Evolutionary conservation across 1,140 invertebrate species (phyloP).

Genomic region (Drosophila cardini): DNA sequence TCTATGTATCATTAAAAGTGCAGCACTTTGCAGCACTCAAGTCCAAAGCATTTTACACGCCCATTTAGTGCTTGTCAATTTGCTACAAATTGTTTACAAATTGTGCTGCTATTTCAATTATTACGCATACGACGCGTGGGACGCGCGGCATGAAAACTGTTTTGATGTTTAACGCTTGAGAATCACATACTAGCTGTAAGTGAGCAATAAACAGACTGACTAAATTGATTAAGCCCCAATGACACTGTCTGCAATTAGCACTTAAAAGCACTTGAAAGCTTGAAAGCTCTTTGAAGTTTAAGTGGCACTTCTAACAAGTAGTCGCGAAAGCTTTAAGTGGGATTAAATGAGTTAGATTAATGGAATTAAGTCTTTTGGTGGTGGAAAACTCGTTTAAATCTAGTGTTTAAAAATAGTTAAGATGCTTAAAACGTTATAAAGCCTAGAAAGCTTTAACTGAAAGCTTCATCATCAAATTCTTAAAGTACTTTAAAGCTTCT

Average conservation of each 20-base stretch:
- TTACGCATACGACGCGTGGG: conserved; percentile 47
- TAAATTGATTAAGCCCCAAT: conserved; percentile 32
- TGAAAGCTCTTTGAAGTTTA: not conserved
- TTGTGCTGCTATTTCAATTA: conserved; percentile 48
- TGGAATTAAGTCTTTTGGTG: not conserved
- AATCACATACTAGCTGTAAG: conserved; percentile 11
- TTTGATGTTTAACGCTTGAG: conserved; percentile 1
- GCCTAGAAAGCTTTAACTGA: too few relatives aligned
- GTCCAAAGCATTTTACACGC: not conserved
- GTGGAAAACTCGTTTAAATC: not conserved
- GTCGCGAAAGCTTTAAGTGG: not conserved
- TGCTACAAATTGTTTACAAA: conserved; percentile 39
- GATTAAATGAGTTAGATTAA: not conserved
- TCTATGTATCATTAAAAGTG: conserved; percentile 52
- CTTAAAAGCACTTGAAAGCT: too few relatives aligned
- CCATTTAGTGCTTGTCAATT: conserved; percentile 39
- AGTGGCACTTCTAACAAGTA: not conserved
- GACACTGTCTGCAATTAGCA: not conserved
- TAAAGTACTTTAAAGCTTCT: not conserved
- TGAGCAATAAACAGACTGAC: conserved; percentile 19
- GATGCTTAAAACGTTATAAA: too few relatives aligned
- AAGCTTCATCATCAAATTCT: too few relatives aligned
- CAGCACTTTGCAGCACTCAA: conserved; percentile 4
- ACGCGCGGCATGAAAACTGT: not conserved
- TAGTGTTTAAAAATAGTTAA: not conserved